Base-by-base conservation (phyloP, 2,888 invertebrate species). In the Ashinkailepas kermadecensis region DNA sequence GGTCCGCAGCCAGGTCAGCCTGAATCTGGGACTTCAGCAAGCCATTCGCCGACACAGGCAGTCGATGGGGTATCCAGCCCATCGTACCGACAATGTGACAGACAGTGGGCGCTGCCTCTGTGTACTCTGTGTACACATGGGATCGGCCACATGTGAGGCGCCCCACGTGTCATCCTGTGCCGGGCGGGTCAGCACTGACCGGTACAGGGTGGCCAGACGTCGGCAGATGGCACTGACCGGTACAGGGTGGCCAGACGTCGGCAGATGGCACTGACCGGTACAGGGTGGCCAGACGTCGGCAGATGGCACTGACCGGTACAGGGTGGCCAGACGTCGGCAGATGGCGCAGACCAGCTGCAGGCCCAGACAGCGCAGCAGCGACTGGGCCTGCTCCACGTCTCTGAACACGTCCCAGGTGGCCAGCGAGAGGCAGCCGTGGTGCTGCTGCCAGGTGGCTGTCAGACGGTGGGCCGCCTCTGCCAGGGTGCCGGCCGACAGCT, bases 151-250 rank as follows among this genome's bases (percentile, higher is more conserved):
- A 39, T 39, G 39, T 39, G 39, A 4, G n/a, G n/a, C n/a, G 39
- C 39, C 39, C 39, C 39, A 39, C 2, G 39, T 39, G 39, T 4
- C 39, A 39, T 39, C 39, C 39, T 39, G 39, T 39, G 39, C 2
- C 39, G 39, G 39, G 39, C 39, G 39, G 39, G 39, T n/a, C n/a
- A 39, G 39, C 39, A 39, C 39, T 39, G 13, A 79, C 79, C 79
- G 88, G 86, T 90, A 92, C 87, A 92, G 88, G 4, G 86, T 86
- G 0, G 91, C 90, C 79, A 93, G 88, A 59, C 92, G 89, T 81
- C 90, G 88, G 84, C 92, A 92, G 81, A 94, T 89, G 25, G 89
- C 89, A 15, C 89, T 86, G 65, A 92, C 86, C 0, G n/a, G n/a
- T n/a, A n/a, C n/a, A n/a, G n/a, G n/a, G n/a, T n/a, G n/a, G n/a